A percentile compares a stretch with the other conserved stretches of the same genome.
These are phyloP conservation scores for Stramonita haemastoma DNA, from an alignment of 2,888 invertebrate species.

Conservation along the genomic window DNA sequence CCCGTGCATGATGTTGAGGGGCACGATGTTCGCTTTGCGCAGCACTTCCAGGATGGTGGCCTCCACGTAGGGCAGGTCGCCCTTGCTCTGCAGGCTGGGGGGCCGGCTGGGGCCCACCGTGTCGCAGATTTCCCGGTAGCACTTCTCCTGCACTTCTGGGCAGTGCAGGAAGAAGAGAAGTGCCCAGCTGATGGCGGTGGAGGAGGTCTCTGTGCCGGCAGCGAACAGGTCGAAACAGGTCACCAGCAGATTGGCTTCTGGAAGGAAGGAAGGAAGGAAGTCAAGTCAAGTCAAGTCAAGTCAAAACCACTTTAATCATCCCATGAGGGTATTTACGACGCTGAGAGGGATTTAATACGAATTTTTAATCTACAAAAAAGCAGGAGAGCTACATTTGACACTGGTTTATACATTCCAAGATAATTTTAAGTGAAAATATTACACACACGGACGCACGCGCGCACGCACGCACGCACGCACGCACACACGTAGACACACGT, in stretches of 20 bases:
- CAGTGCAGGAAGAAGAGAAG: constrained; percentile 88
- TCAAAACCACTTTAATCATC: too few relatives aligned
- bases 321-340: too few relatives aligned
- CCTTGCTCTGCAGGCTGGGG: constrained; percentile 54
- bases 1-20: constrained; percentile 48
- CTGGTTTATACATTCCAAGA: too few relatives aligned
- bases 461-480: too few relatives aligned
- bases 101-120: constrained; percentile 70
- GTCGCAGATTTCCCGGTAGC: constrained; percentile 54
- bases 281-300: too few relatives aligned
- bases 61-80: constrained; percentile 57
- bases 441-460: too few relatives aligned
- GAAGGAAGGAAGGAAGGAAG: too few relatives aligned
- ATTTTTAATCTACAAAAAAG: too few relatives aligned
- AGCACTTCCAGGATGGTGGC: constrained; percentile 68
- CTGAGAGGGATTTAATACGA: too few relatives aligned
- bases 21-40: constrained; percentile 59
- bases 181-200: constrained; percentile 87
- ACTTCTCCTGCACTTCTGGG: constrained; percentile 80
- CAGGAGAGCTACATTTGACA: too few relatives aligned
- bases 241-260: constrained; percentile 47
- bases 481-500: too few relatives aligned
- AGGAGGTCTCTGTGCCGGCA: constrained; percentile 52
- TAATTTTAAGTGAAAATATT: too few relatives aligned
- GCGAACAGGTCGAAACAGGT: constrained; percentile 54